Evolutionary conservation across 2,888 invertebrate genomes (phyloP).

Genomic region (Hyles lineata): DNA sequence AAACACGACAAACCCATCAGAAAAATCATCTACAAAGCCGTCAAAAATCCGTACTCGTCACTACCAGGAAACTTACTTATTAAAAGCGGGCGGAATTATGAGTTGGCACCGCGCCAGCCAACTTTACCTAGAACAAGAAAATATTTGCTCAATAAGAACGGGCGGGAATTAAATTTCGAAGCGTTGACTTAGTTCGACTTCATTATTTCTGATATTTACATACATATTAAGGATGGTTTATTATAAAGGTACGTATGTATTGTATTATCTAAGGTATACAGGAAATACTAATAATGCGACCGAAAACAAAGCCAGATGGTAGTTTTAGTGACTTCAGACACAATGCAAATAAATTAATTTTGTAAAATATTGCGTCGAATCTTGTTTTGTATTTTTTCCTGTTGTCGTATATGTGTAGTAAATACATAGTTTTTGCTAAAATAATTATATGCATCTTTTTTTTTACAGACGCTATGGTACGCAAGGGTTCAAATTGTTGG

Average conservation of each 20-base stretch:
- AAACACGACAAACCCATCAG: background rate
- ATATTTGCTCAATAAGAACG: constrained; percentile 44
- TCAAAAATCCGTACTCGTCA: constrained; percentile 36
- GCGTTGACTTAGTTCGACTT: constrained; percentile 21
- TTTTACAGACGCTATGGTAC: too few relatives aligned
- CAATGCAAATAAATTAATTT: too few relatives aligned
- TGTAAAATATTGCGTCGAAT: too few relatives aligned
- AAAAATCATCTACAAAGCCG: background rate
- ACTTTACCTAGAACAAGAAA: constrained; percentile 51
- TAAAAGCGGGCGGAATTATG: constrained; percentile 45
- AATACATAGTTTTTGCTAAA: too few relatives aligned
- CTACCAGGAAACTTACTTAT: constrained; percentile 53
- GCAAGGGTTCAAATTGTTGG: too few relatives aligned
- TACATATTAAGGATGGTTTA: background rate
- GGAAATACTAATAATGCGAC: too few relatives aligned
- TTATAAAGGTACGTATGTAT: background rate
- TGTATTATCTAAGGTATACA: too few relatives aligned
- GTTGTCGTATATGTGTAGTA: too few relatives aligned
- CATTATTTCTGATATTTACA: constrained; percentile 11
- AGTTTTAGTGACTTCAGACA: too few relatives aligned
- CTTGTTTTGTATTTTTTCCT: too few relatives aligned
- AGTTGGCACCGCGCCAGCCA: constrained; percentile 46
- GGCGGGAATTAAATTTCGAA: constrained; percentile 20
- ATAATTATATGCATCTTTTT: too few relatives aligned
- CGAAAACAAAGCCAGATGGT: too few relatives aligned